Evolutionary conservation across 2,797 vertebrate species (phyloP).

Genomic region (Lagorchestes hirsutus): DNA sequence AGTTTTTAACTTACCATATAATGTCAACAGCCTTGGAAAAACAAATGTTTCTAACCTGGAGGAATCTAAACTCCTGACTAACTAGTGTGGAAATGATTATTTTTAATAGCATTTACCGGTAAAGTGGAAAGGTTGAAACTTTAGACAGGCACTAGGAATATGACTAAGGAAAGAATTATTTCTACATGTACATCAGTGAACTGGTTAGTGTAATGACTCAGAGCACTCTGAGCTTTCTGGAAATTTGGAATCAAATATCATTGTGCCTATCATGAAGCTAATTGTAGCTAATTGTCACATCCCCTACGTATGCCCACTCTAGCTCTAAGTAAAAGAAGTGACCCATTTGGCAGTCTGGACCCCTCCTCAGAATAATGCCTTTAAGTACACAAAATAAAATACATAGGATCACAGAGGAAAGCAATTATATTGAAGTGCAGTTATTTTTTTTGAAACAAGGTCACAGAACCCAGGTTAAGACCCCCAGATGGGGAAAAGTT

Average conservation of each 20-base stretch:
- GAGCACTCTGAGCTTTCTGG: conserved; percentile 46
- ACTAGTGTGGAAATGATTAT: conserved; percentile 42
- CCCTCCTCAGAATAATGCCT: not conserved
- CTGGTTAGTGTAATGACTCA: conserved; percentile 68
- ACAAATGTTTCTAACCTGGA: conserved; percentile 36
- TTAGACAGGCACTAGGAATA: conserved; percentile 46
- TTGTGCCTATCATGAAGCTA: conserved; percentile 16
- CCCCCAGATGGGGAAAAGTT: not conserved
- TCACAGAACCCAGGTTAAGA: not conserved
- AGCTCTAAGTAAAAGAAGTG: not conserved
- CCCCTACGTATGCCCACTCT: not conserved
- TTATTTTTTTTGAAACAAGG: not conserved
- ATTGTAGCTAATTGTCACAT: not conserved
- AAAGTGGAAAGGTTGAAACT: conserved; percentile 71
- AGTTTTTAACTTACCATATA: not conserved
- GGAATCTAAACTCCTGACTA: conserved; percentile 40
- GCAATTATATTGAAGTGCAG: not conserved
- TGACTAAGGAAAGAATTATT: conserved; percentile 52
- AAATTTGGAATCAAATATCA: not conserved
- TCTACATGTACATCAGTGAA: not conserved
- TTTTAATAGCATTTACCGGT: conserved; percentile 74
- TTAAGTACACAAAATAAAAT: not conserved
- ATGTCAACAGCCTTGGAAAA: conserved; percentile 34
- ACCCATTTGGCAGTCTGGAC: not conserved
- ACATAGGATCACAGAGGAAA: not conserved